Evolutionary conservation across 2,113 vertebrate genomes (phyloP), one percentile per base, ranked within the genome.

Genomic region (Seriola dumerili): DNA sequence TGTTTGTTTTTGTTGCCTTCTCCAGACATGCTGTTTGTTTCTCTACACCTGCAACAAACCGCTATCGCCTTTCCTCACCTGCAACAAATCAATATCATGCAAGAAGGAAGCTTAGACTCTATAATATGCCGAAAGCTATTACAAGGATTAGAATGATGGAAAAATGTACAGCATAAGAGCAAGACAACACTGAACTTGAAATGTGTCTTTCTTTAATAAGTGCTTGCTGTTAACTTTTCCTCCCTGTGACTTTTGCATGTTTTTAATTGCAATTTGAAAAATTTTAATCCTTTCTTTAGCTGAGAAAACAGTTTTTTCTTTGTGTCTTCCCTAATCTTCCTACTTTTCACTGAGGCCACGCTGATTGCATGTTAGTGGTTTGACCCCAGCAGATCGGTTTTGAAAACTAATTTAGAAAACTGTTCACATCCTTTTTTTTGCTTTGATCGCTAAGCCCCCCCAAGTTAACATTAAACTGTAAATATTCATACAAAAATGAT

Each of bases 211-310:
- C 71, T 58, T 65, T 76, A 84, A 66, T 77, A 88, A 76, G 76
- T 70, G 61, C 72, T 63, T 21, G 40, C 77, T 63, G 73, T 63
- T 77, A 79, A 85, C 72, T 76, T 80, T 85, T 36, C 59, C 61
- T 54, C 67, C 61, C 46, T 57, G n/a, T 54, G 52, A 72, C 75
- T 72, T 76, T 78, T 85, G 66, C 64, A 34, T 74, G 55, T 77
- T 78, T 88, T 84, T 91, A 85, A 90, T 89, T 86, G 80, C 83
- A 64, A 65, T 87, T 87, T 83, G 11, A 80, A 84, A 46, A 81
- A 38, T 76, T 75, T n/a, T 86, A 89, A 92, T 90, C 86, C 81
- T 80, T 86, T 52, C 64, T 59, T 77, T 14, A 76, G 81, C 89
- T 74, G 81, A 88, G 82, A 80, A 88, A 81, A 72, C 48, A 65